Evolutionary conservation across 2,113 vertebrate species (phyloP).

Genomic region (Pyrgilauda ruficollis): DNA sequence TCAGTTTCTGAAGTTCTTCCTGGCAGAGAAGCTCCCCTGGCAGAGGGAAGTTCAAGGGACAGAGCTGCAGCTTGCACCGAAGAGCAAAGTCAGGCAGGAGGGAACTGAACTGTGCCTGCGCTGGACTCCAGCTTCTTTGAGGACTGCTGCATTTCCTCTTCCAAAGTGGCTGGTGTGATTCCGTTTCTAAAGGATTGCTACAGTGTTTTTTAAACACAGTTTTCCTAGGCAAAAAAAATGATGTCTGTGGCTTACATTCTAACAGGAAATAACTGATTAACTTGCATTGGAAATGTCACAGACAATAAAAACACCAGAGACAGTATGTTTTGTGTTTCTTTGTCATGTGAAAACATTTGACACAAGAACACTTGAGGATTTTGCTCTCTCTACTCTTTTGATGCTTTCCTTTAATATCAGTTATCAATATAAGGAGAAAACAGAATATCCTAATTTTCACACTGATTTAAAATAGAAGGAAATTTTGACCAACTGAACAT

Average conservation of each 20-base stretch:
- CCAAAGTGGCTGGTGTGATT: neutral
- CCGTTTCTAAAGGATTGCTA: fast-evolving
- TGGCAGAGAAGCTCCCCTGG: neutral
- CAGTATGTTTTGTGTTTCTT: neutral
- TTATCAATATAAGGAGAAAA: neutral
- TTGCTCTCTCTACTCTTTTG: neutral
- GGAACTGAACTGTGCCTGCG: neutral
- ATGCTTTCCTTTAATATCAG: neutral
- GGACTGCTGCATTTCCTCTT: neutral
- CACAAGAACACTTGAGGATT: neutral
- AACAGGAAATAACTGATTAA: neutral
- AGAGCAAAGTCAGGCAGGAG: neutral
- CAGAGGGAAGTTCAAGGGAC: neutral
- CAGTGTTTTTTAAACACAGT: neutral
- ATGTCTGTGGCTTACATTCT: neutral
- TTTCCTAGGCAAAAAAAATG: neutral
- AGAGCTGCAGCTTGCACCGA: neutral
- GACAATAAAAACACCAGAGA: neutral
- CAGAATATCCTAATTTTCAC: neutral
- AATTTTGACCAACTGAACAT: neutral
- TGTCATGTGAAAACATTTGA: neutral
- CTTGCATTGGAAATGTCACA: neutral
- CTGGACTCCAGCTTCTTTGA: neutral
- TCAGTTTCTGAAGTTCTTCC: neutral
- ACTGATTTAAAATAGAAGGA: neutral